Base-by-base conservation (phyloP, 2,797 vertebrate genomes). In the Dermochelys coriacea region DNA sequence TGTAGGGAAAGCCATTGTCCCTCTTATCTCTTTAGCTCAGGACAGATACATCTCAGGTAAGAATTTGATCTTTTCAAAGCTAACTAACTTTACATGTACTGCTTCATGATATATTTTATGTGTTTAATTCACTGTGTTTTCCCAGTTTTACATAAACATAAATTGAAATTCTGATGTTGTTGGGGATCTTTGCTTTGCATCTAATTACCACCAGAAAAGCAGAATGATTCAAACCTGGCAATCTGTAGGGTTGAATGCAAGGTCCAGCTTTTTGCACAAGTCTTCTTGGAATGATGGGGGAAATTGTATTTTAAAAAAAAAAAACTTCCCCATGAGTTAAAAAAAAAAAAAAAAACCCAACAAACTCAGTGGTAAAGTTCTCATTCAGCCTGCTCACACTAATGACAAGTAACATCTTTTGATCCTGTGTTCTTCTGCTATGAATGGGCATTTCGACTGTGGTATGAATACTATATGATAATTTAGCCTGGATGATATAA, bases 1-100 rank as follows among this genome's bases (percentile, higher is more conserved):
- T 92, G 74, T 99, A 93, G 99, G 99, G 71, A 99, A 99, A 97
- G 98, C 98, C 86, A 88, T 2, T 41, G 98, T 99, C 34, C 98
- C 98, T 52, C 98, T 99, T 57, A 98, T 98, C 95, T 96, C 98
- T 1, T 97, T 99, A 96, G 98, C 98, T 75, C 98, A 98, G 86
- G 98, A 98, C 97, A 97, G 98, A 92, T 96, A 52, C 75, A 94
- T 99, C 89, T 97, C 98, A 91, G 99, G 99, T 99, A 98, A 97
- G 97, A 82, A 54, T 87, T 25, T 87, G 25, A 89, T 86, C 79
- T 95, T 89, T 90, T 84, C 80, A 68, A 83, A 87, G 5, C 47
- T 59, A 81, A 84, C 51, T 78, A 82, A 89, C 47, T 80, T 25
- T 57, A 78, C 16, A 34, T 6, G 34, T 86, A n/a, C 37, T 59